A percentile compares a stretch with the other conserved stretches of the same genome.
Conservation (phyloP, 2,113 vertebrate genomes). For the Lethenteron camtschaticum region DNA sequence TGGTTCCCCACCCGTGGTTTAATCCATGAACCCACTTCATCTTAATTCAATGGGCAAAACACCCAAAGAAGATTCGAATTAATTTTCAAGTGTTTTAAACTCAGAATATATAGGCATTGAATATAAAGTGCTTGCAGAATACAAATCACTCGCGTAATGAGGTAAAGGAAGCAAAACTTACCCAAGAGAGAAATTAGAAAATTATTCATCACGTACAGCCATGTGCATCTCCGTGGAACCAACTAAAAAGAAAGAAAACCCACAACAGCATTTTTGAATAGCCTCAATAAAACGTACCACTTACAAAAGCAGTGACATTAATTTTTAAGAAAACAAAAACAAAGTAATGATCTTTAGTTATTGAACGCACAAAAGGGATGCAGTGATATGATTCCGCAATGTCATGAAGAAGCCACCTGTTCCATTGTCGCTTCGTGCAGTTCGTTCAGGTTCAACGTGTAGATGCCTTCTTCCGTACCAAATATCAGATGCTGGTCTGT, state of each 20-base stretch:
- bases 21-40: too few species aligned
- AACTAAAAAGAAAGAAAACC: conserved; percentile 28
- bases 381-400: too few species aligned
- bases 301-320: too few species aligned
- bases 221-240: conserved; percentile 77
- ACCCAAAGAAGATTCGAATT: not conserved
- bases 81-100: not conserved
- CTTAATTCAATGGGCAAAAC: too few species aligned
- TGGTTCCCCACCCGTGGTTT: too few species aligned
- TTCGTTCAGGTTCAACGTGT: conserved; percentile 91
- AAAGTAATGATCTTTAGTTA: too few species aligned
- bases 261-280: not conserved
- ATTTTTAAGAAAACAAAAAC: too few species aligned
- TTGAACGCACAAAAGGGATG: too few species aligned
- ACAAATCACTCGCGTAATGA: not conserved
- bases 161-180: conserved; percentile 22
- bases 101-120: not conserved
- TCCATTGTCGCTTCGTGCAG: conserved; percentile 96
- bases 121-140: not conserved
- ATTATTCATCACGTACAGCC: conserved; percentile 97
- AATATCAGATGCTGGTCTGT: conserved; percentile 97
- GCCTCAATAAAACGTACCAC: too few species aligned
- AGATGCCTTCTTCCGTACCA: conserved; percentile 92
- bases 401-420: conserved; percentile 31
- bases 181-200: conserved; percentile 89